Evolutionary conservation across 2,113 vertebrate genomes (phyloP).

Genomic region (Danionella cerebrum): DNA sequence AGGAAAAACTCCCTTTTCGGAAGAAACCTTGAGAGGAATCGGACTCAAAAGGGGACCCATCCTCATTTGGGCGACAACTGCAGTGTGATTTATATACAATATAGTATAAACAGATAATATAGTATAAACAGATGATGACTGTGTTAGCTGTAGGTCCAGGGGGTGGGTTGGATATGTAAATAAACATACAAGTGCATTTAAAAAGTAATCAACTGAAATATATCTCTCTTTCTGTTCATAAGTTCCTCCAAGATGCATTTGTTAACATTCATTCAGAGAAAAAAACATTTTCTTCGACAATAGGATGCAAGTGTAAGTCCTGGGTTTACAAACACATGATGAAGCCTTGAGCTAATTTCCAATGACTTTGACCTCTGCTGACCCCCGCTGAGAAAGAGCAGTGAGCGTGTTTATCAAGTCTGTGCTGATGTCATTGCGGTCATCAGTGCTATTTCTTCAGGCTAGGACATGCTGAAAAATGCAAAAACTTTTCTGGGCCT

Average conservation of each 20-base stretch:
- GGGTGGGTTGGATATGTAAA: constrained; percentile 6
- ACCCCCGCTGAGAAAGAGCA: neutral
- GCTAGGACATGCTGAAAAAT: neutral
- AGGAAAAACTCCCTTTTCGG: too few species aligned
- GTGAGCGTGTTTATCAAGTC: neutral
- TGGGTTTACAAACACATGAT: neutral
- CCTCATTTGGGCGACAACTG: too few species aligned
- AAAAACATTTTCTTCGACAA: constrained; percentile 16
- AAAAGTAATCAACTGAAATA: neutral
- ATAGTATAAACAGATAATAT: too few species aligned
- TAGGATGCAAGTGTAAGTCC: constrained; percentile 3
- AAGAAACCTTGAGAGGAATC: too few species aligned
- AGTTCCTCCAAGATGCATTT: neutral
- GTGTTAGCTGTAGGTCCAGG: too few species aligned
- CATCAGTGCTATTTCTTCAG: neutral
- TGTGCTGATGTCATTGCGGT: neutral
- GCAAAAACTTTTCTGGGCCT: neutral
- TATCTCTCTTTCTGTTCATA: too few species aligned
- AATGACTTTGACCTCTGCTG: constrained; percentile 2
- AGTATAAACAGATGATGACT: too few species aligned
- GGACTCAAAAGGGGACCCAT: too few species aligned
- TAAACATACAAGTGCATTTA: neutral
- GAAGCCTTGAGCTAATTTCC: constrained; percentile 1
- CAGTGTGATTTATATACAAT: too few species aligned
- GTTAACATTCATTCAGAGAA: constrained; percentile 11